phyloP scores from a whole-genome alignment of 2,888 invertebrate genomes.

The Zaprionus lineosus region DNA sequence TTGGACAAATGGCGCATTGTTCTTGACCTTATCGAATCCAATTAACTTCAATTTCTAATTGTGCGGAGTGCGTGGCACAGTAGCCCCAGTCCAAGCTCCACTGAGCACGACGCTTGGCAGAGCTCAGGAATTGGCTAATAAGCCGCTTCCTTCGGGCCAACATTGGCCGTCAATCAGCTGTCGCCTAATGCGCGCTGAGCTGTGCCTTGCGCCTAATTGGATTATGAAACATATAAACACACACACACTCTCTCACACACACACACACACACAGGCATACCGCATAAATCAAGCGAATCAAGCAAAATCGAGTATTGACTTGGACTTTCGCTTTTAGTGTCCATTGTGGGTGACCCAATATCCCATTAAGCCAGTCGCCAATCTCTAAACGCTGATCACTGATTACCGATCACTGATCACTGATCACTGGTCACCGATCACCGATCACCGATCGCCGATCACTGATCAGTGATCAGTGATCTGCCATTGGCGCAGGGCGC shows the following conservation, averaged over 20 bases:
- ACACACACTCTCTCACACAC: conserved; percentile 25
- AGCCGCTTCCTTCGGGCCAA: conserved; percentile 68
- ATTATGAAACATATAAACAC: conserved; percentile 65
- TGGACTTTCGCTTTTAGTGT: conserved; percentile 70
- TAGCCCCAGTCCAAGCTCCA: conserved; percentile 46
- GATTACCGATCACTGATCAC: conserved; percentile 42
- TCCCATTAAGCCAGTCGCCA: conserved; percentile 33
- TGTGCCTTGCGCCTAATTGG: conserved; percentile 63
- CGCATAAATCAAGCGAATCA: conserved; percentile 48
- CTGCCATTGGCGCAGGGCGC: conserved; percentile 41
- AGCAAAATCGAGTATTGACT: conserved; percentile 40
- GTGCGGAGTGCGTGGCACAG: conserved; percentile 73
- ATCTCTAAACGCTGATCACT: conserved; percentile 32
- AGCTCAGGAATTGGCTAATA: conserved; percentile 56
- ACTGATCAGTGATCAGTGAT: neutral
- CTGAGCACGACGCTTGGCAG: conserved; percentile 15
- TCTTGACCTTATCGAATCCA: conserved; percentile 74
- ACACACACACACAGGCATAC: neutral
- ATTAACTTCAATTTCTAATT: conserved; percentile 52
- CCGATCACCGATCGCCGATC: conserved; percentile 34
- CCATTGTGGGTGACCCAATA: conserved; percentile 71
- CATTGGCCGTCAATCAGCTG: conserved; percentile 71
- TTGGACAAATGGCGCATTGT: conserved; percentile 53
- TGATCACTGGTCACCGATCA: conserved; percentile 35
- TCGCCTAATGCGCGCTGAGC: conserved; percentile 63